Evolutionary conservation across 2,888 invertebrate genomes (phyloP).

Genomic region (Torymus tubicola): DNA sequence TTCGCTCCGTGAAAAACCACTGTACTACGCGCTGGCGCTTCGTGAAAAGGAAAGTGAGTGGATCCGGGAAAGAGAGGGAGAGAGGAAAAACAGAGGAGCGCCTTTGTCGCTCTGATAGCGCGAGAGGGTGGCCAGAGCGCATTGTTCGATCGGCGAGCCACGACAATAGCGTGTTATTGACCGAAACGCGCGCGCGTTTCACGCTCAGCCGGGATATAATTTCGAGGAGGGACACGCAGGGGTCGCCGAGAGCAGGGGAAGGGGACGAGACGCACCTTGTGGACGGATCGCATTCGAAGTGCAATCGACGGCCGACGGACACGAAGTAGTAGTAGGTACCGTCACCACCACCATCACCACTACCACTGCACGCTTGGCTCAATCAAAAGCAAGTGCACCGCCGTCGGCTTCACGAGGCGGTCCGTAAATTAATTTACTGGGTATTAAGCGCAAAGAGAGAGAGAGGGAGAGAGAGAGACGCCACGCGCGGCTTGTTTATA

Average conservation of each 20-base stretch:
- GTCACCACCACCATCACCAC: too few relatives aligned
- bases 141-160: conserved; percentile 22
- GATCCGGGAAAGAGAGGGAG: neutral
- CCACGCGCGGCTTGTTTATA: conserved; percentile 2
- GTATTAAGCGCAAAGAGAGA: conserved; percentile 24
- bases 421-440: conserved; percentile 44
- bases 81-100: conserved; percentile 16
- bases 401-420: neutral
- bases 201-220: conserved; percentile 28
- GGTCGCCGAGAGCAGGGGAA: too few relatives aligned
- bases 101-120: conserved; percentile 35
- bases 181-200: conserved; percentile 30
- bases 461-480: too few relatives aligned
- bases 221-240: neutral
- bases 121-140: neutral
- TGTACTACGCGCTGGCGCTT: neutral
- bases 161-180: conserved; percentile 47
- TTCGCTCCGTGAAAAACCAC: neutral
- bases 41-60: neutral
- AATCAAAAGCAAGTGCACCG: conserved; percentile 30
- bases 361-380: neutral
- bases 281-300: neutral
- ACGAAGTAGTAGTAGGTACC: too few relatives aligned
- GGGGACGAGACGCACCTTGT: too few relatives aligned
- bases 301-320: conserved; percentile 21